Conservation (phyloP, 1,140 invertebrate genomes). For the Drosophila ficusphila region DNA sequence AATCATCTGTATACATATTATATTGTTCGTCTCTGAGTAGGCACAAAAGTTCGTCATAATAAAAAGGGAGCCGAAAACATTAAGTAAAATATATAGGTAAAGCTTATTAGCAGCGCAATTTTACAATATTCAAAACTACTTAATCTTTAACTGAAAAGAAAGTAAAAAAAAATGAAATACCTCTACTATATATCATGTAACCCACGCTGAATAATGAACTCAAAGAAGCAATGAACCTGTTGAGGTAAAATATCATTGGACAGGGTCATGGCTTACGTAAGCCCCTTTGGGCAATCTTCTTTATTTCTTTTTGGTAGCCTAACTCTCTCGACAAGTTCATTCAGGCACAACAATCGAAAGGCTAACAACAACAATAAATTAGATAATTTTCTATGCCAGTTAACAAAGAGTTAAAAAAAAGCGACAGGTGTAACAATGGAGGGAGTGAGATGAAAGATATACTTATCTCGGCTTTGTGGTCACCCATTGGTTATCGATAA, state of each 20-base stretch:
- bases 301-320: constrained; percentile 33
- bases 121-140: not conserved
- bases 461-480: constrained; percentile 16
- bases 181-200: not conserved
- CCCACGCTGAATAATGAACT: not conserved
- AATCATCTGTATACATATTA: constrained; percentile 13
- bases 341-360: constrained; percentile 44
- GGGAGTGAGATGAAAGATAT: not conserved
- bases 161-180: not conserved
- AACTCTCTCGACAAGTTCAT: constrained; percentile 70
- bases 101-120: not conserved
- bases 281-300: constrained; percentile 21
- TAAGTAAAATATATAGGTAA: not conserved
- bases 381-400: constrained; percentile 52
- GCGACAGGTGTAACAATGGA: constrained; percentile 31
- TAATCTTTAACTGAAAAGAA: too few species aligned
- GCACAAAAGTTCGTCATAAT: constrained; percentile 8
- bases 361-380: constrained; percentile 49
- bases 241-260: constrained; percentile 23
- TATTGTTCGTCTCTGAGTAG: constrained; percentile 30
- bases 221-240: not conserved
- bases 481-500: constrained; percentile 19
- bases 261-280: constrained; percentile 24
- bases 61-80: constrained; percentile 1
- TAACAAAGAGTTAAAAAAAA: constrained; percentile 13